A percentile compares a stretch with the other conserved stretches of the same genome.
Conservation (phyloP, 2,888 invertebrate genomes). For the Thelaira solivaga region DNA sequence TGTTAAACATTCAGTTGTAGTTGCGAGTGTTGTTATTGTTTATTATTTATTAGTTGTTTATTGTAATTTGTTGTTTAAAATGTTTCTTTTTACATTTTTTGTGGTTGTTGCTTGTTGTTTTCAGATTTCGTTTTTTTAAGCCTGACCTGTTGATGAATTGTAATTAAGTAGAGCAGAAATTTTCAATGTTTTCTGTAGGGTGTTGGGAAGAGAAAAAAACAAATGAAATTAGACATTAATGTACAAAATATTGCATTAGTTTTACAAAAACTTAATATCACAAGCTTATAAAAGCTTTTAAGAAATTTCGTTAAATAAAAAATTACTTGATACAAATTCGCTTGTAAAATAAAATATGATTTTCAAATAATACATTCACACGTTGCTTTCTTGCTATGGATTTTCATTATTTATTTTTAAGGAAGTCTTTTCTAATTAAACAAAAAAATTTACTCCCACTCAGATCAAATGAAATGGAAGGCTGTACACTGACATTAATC, state of each 20-base stretch:
- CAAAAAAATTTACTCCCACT: no score
- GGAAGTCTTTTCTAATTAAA: no score
- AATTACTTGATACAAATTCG: no score
- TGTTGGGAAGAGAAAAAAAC: not conserved
- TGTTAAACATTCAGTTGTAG: slow-evolving; percentile 19
- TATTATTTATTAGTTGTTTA: slow-evolving; percentile 41
- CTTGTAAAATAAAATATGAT: no score
- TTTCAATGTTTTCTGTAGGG: slow-evolving; percentile 51
- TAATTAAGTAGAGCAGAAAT: slow-evolving; percentile 58
- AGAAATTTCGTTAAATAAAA: not conserved
- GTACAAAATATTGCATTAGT: not conserved
- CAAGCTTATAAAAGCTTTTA: not conserved
- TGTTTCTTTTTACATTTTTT: slow-evolving; percentile 11
- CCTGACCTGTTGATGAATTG: slow-evolving; percentile 45
- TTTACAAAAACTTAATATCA: not conserved
- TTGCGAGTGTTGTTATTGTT: slow-evolving; percentile 5
- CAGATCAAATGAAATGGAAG: no score
- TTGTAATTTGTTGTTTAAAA: slow-evolving; percentile 21
- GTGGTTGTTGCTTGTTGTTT: no score
- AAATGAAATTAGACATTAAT: slow-evolving; percentile 11
- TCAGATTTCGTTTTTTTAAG: no score
- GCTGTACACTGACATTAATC: no score
- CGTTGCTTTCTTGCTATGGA: no score
- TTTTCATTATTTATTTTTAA: no score
- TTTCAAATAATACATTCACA: no score